A percentile compares a stretch with the other conserved stretches of the same genome.
phyloP scores from a whole-genome alignment of 2,797 vertebrate species.

The Phataginus tetradactyla region DNA sequence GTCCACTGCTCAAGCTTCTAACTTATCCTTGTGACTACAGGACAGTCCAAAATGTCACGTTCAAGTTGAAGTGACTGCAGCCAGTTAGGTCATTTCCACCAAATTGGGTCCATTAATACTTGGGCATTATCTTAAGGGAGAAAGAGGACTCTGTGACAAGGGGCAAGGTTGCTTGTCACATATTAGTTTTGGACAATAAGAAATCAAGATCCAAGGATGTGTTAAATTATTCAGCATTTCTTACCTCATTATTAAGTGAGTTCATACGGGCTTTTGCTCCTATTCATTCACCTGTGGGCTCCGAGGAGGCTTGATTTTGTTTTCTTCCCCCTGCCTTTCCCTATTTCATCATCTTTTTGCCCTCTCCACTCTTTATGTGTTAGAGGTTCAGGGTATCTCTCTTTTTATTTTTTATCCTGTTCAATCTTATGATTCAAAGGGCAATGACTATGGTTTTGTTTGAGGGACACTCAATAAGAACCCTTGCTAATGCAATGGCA shows the following conservation, averaged over 20 bases:
- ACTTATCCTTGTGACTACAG: conserved; percentile 42
- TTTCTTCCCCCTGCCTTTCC: not conserved
- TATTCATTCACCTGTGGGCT: conserved; percentile 55
- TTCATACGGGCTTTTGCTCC: conserved; percentile 56
- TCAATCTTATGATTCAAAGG: conserved; percentile 50
- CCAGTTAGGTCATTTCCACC: conserved; percentile 78
- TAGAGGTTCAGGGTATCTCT: not conserved
- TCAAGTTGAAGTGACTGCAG: conserved; percentile 69
- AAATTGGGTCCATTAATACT: conserved; percentile 75
- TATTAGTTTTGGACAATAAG: conserved; percentile 77
- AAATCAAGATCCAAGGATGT: conserved; percentile 73
- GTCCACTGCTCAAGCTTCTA: conserved; percentile 53
- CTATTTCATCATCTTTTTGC: not conserved
- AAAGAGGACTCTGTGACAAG: conserved; percentile 76
- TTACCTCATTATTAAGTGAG: conserved; percentile 75
- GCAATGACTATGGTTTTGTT: conserved; percentile 11
- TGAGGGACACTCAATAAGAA: conserved; percentile 27
- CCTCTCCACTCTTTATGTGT: not conserved
- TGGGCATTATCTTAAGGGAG: conserved; percentile 74
- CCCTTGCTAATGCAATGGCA: conserved; percentile 7
- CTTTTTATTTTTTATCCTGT: conserved; percentile 39
- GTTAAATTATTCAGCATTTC: conserved; percentile 77
- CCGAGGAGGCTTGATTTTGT: conserved; percentile 57
- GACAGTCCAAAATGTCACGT: conserved; percentile 69
- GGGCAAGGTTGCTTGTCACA: conserved; percentile 72